Conservation (phyloP, 2,113 vertebrate species). For the Orientallactaga bullata region DNA sequence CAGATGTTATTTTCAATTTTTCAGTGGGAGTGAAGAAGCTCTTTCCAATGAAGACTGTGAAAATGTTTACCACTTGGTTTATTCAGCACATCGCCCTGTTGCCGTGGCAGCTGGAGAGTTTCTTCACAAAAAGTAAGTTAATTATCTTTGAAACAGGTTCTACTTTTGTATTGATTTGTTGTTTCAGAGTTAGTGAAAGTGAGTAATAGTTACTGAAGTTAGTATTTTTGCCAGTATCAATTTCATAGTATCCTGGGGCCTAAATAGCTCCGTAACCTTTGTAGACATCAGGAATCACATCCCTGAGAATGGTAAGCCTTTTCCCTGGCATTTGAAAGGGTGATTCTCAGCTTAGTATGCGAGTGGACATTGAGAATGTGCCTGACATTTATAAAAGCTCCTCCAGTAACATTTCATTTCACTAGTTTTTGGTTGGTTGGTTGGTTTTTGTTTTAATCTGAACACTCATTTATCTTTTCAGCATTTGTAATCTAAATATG, state of each 20-base stretch:
- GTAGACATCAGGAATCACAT: background rate
- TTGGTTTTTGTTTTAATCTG: background rate
- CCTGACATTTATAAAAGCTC: constrained; percentile 14
- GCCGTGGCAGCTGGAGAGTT: constrained; percentile 99
- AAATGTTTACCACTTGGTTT: constrained; percentile 99
- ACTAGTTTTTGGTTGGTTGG: background rate
- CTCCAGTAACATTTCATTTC: background rate
- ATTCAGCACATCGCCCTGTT: constrained; percentile 98
- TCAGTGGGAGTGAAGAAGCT: constrained; percentile 98
- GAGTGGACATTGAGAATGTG: background rate
- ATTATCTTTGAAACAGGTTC: constrained; percentile 16
- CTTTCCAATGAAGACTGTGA: constrained; percentile 99
- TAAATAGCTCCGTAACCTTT: background rate
- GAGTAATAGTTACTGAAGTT: background rate
- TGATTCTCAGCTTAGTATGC: background rate
- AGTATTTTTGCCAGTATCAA: background rate
- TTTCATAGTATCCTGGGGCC: background rate
- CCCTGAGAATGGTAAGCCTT: background rate
- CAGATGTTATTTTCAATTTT: constrained; percentile 81
- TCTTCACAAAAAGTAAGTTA: constrained; percentile 97
- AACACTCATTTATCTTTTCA: constrained; percentile 11
- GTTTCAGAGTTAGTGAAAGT: background rate
- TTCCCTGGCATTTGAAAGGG: background rate
- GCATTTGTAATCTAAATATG: constrained; percentile 9
- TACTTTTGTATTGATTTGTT: background rate